Conservation (phyloP, 2,888 invertebrate species). For the Stictocephala bisonia region DNA sequence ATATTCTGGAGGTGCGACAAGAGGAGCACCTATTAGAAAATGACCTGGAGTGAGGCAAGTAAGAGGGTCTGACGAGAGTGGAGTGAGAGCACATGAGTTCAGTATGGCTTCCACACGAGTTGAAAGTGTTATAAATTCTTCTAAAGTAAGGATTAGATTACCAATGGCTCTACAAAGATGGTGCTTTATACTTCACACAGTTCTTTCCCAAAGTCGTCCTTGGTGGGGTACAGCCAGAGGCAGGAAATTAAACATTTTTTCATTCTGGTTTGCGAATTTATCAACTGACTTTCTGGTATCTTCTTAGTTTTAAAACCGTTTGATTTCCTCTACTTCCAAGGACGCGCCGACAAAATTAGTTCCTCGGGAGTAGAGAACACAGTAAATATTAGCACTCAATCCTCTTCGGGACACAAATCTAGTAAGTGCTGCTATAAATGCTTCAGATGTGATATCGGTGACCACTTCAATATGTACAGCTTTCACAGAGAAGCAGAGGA, state of each 20-base stretch:
- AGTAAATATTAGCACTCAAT: conserved; percentile 53
- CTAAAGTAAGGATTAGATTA: conserved; percentile 54
- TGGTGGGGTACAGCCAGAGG: conserved; percentile 53
- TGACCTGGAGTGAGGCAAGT: conserved; percentile 61
- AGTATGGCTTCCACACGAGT: conserved; percentile 58
- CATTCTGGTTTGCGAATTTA: conserved; percentile 60
- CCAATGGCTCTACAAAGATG: conserved; percentile 54
- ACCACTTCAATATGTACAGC: conserved; percentile 60
- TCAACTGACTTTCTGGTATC: conserved; percentile 45
- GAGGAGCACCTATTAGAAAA: conserved; percentile 60
- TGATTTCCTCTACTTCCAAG: neutral
- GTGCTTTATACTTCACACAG: conserved; percentile 59
- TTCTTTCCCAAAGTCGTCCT: conserved; percentile 60
- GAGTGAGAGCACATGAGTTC: conserved; percentile 60
- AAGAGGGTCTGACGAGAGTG: too few relatives aligned
- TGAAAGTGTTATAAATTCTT: conserved; percentile 59
- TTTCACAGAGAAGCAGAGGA: conserved; percentile 57
- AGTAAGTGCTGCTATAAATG: too few relatives aligned
- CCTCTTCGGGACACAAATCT: conserved; percentile 59
- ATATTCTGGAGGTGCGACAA: too few relatives aligned
- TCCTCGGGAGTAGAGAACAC: conserved; percentile 62
- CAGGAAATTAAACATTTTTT: conserved; percentile 39
- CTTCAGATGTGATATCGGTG: conserved; percentile 57
- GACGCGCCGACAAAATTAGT: conserved; percentile 61
- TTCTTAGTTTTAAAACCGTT: neutral